Evolutionary conservation across 2,888 invertebrate species (phyloP).

Genomic region (Dexiosoma caninum): DNA sequence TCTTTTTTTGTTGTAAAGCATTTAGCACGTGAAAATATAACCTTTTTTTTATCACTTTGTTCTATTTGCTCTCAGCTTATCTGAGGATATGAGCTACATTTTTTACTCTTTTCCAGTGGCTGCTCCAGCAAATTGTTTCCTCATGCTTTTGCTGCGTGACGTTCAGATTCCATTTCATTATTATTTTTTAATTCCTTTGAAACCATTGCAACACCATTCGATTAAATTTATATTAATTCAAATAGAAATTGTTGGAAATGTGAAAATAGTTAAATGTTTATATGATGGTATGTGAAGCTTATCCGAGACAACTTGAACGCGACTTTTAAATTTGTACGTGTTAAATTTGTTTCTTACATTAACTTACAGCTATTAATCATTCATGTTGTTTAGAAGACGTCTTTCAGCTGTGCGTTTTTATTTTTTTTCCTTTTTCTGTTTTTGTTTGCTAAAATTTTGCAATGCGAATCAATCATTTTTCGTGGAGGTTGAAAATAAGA

Average conservation of each 20-base stretch:
- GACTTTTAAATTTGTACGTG: conserved; percentile 14
- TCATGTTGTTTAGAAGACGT: conserved; percentile 20
- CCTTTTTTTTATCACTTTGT: not conserved
- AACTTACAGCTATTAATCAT: conserved; percentile 52
- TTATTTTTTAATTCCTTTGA: not conserved
- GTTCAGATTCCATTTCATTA: conserved; percentile 34
- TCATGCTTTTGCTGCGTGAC: not conserved
- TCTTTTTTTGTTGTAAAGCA: conserved; percentile 30
- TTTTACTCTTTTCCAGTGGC: not conserved
- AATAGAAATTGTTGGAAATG: not conserved
- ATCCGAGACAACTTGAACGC: not conserved
- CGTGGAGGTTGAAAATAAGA: not conserved
- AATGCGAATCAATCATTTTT: not conserved
- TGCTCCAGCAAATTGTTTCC: not conserved
- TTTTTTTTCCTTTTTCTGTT: not conserved
- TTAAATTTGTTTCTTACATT: conserved; percentile 17
- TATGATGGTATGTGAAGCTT: conserved; percentile 9
- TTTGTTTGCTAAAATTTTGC: not conserved
- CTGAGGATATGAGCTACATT: not conserved
- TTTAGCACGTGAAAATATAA: conserved; percentile 56
- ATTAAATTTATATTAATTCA: conserved; percentile 6
- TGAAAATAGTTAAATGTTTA: conserved; percentile 10
- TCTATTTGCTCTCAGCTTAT: not conserved
- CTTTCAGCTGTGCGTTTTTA: not conserved
- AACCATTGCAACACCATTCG: conserved; percentile 14